Base-by-base conservation (phyloP, 2,797 vertebrate genomes). In the Parotocinclus haroldoi region DNA sequence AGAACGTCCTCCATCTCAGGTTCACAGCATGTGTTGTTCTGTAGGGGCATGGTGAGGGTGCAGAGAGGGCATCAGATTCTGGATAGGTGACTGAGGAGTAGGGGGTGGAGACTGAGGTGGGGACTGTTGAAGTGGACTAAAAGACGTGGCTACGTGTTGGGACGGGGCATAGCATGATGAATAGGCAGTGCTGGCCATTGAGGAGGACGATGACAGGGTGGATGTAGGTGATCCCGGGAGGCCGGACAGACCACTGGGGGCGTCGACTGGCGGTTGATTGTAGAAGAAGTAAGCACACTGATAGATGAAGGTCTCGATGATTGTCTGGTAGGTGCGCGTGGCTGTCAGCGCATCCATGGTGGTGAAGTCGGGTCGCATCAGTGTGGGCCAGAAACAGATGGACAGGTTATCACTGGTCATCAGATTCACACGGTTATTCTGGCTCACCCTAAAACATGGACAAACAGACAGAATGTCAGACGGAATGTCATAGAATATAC, bases 231-330 rank as follows among this genome's bases (percentile, higher is more conserved):
- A 80, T 73, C 83, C 17, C 0, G 90, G 90, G 1, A 89, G 87
- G 17, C 78, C 81, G 1, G 86, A 77, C 0, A 75, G 37, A 13
- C 83, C 79, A 0, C 75, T 79, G 0, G 86, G 78, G 0, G 80
- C 79, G 11, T 92, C 91, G 0, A 83, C 77, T 51, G 91, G 85
- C 5, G 89, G 89, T 66, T 91, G 89, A 71, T 90, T 90, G 86
- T 92, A 90, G 89, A 95, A 95, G 89, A 96, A 97, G 84, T 92
- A 96, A 56, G 88, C 80, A 82, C 87, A 89, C 85, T 92, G 90
- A 87, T 96, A 94, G 88, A 98, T 97, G 91, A 98, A 97, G 85
- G 86, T 89, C 88, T 98, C 96, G 48, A 98, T 97, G 96, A 98
- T 96, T 92, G 95, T 98, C 94, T 98, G 96, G 86, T 97, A 96